These are phyloP conservation scores for Sisyra terminalis DNA, from an alignment of 2,888 invertebrate genomes.

Conservation along the genomic window DNA sequence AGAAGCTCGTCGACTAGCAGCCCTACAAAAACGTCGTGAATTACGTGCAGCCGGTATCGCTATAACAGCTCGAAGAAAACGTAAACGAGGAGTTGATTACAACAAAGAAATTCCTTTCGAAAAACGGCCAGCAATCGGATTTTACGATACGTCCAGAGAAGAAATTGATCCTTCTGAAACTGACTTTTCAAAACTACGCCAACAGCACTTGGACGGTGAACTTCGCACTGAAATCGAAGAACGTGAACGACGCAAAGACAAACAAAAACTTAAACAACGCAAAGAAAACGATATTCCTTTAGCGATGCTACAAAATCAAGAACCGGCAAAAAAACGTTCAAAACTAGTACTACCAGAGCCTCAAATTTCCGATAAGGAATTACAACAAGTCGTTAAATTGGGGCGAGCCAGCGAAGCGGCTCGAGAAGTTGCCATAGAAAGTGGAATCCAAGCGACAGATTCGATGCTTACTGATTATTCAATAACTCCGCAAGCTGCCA, in stretches of 20 bases:
- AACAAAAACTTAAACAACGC: slow-evolving; percentile 83
- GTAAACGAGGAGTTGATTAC: slow-evolving; percentile 88
- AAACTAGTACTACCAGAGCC: slow-evolving; percentile 93
- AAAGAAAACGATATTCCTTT: slow-evolving; percentile 93
- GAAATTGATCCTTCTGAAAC: slow-evolving; percentile 74
- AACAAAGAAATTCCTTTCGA: slow-evolving; percentile 97
- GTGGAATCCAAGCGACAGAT: slow-evolving; percentile 62
- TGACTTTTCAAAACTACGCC: slow-evolving; percentile 76
- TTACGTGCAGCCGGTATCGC: slow-evolving; percentile 91
- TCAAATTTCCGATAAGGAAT: slow-evolving; percentile 86
- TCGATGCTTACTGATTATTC: slow-evolving; percentile 84
- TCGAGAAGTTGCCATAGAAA: slow-evolving; percentile 70
- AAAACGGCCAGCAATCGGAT: slow-evolving; percentile 80
- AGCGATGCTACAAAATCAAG: slow-evolving; percentile 72
- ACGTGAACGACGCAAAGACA: slow-evolving; percentile 86
- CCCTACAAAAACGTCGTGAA: slow-evolving; percentile 94
- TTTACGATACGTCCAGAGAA: slow-evolving; percentile 89
- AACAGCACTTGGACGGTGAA: slow-evolving; percentile 89
- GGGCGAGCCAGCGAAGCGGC: slow-evolving; percentile 84
- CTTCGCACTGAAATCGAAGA: slow-evolving; percentile 82
- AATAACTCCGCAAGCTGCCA: slow-evolving; percentile 47
- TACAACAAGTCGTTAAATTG: slow-evolving; percentile 83
- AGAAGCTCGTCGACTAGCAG: slow-evolving; percentile 90
- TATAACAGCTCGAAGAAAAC: slow-evolving; percentile 39
- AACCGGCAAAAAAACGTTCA: slow-evolving; percentile 82